These are phyloP conservation scores for Rhinoptilus africanus DNA, from an alignment of 2,113 vertebrate genomes.

Conservation along the genomic window DNA sequence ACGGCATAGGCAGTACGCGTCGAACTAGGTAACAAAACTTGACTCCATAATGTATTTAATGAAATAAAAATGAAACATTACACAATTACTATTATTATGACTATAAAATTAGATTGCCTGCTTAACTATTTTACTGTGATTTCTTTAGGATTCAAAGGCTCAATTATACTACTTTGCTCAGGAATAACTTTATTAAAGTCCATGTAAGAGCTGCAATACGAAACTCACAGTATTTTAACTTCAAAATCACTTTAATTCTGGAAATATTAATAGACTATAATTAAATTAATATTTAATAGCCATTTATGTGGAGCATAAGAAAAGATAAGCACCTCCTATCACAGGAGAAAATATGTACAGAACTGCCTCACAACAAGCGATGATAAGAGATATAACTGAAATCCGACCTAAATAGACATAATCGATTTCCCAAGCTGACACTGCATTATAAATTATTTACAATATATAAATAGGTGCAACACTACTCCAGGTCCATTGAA, in stretches of 20 bases:
- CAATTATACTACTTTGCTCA: neutral
- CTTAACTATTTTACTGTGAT: neutral
- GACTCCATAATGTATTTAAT: neutral
- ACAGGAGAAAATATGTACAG: neutral
- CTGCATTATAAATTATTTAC: conserved; percentile 62
- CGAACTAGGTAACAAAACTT: neutral
- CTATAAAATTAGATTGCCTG: neutral
- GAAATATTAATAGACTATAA: neutral
- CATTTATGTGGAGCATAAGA: neutral
- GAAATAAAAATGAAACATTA: neutral
- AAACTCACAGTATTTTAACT: neutral
- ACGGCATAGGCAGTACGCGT: neutral
- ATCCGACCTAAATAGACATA: neutral
- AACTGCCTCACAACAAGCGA: neutral
- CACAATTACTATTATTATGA: neutral
- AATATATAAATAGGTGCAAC: conserved; percentile 72
- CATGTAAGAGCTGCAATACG: rapidly evolving
- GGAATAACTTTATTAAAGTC: neutral
- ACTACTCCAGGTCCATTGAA: conserved; percentile 69
- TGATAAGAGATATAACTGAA: neutral
- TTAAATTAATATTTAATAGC: neutral
- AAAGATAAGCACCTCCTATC: neutral
- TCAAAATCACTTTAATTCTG: neutral
- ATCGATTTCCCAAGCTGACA: conserved; percentile 51
- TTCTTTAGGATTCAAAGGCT: neutral